Conservation (phyloP, 2,113 vertebrate genomes). For the Ursus arctos region DNA sequence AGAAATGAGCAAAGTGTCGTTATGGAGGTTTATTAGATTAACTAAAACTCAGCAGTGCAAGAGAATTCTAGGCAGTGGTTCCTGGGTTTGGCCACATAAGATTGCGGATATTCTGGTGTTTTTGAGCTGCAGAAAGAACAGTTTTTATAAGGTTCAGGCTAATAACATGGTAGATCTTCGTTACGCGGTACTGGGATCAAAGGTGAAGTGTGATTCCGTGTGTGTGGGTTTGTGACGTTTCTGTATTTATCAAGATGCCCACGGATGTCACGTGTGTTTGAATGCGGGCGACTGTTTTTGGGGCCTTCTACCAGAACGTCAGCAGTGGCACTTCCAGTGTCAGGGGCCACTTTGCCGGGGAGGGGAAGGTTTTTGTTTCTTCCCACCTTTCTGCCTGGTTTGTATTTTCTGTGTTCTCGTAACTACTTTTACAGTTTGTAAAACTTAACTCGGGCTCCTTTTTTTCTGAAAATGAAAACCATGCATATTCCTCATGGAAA, state of each 20-base stretch:
- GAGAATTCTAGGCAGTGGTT: not conserved
- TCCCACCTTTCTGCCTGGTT: not conserved
- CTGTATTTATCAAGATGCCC: not conserved
- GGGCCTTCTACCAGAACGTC: not conserved
- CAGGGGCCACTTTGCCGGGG: fast-evolving
- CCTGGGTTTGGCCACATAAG: not conserved
- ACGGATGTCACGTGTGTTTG: not conserved
- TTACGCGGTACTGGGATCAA: not conserved
- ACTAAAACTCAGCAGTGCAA: not conserved
- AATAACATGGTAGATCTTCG: not conserved
- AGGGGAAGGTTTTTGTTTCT: not conserved
- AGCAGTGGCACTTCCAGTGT: fast-evolving
- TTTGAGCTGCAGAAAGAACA: not conserved
- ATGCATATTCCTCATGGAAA: not conserved
- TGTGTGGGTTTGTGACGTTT: not conserved
- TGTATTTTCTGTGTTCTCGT: not conserved
- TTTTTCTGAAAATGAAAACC: not conserved
- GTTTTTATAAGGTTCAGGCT: not conserved
- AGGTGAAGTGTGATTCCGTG: fast-evolving
- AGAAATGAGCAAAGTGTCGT: too few relatives aligned
- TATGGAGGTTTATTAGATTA: not conserved
- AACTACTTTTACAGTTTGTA: not conserved
- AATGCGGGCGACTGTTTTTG: not conserved
- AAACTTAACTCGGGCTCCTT: not conserved
- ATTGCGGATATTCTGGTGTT: not conserved